Evolutionary conservation across 2,113 vertebrate species (phyloP), one percentile per base, ranked within the genome.

Genomic region (Orcinus orca): DNA sequence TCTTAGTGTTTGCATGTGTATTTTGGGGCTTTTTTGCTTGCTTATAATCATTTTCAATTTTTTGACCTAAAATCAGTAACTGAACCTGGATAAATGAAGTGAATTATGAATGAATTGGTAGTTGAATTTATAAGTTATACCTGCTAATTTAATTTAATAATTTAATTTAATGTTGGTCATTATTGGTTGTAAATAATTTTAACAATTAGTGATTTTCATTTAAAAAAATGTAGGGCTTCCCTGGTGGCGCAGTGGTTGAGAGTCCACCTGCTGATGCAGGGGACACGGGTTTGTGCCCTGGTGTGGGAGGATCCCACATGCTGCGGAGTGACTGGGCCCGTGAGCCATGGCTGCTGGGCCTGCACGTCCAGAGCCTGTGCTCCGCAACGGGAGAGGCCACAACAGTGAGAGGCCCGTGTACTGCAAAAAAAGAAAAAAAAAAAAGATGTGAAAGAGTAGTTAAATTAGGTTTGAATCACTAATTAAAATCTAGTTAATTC

Each of bases 401-500:
- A 47, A 47, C 11, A 47, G 47, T 12, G 47, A 47, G 47, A 47
- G 47, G 11, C 47, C 11, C 2, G 11, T 10, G 47, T 47, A 12
- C 47, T 12, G 2, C 47, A 47, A 47, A 47, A 50, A 50, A 50
- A 47, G 3, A 47, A 50, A 50, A 47, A 47, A 47, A 89, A 47
- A 50, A 89, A 79, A 92, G 81, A 53, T 88, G 44, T 77, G 58
- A 89, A 95, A 94, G 50, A 76, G 92, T 88, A 88, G 38, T 29
- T 36, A 60, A 62, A 25, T 50, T 91, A 79, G 5, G 2, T 97
- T 80, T 65, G 47, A 87, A 4, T 55, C 15, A 55, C 26, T 62
- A 77, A 68, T 86, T 58, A 80, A 93, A 88, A 63, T 76, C 33
- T 70, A 62, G 62, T 65, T 58, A 82, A 90, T 29, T 41, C 71